Evolutionary conservation across 2,797 vertebrate genomes (phyloP).

Genomic region (Aeoliscus strigatus): DNA sequence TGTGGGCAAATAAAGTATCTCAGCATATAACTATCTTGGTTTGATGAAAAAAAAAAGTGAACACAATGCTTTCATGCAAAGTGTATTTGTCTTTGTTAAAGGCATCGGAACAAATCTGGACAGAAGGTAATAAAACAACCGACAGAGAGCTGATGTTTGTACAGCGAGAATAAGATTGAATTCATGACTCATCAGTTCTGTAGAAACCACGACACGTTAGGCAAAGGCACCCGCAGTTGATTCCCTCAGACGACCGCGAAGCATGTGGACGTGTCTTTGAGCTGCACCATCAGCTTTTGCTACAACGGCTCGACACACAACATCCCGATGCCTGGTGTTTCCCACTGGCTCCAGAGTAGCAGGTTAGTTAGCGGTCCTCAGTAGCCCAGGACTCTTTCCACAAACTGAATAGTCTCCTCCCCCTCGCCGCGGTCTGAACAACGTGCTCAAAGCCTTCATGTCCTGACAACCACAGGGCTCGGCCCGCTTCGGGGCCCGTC

Average conservation of each 20-base stretch:
- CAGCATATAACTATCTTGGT: constrained; percentile 1
- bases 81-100: constrained; percentile 38
- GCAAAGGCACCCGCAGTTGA: no score
- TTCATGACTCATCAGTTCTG: constrained; percentile 14
- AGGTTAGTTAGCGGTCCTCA: constrained; percentile 7
- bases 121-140: constrained; percentile 31
- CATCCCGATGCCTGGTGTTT: background rate
- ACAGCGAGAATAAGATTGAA: constrained; percentile 6
- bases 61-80: constrained; percentile 26
- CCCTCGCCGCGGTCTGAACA: constrained; percentile 11
- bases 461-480: constrained; percentile 31
- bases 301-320: constrained; percentile 9
- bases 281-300: constrained; percentile 6
- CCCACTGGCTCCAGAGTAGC: constrained; percentile 7
- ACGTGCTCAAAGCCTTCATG: constrained; percentile 6
- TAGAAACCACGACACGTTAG: constrained; percentile 3
- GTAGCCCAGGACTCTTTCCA: constrained; percentile 8
- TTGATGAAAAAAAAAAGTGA: constrained; percentile 20
- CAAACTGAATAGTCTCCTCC: constrained; percentile 10
- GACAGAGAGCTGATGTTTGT: constrained; percentile 16
- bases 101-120: constrained; percentile 32
- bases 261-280: constrained; percentile 13
- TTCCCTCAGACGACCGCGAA: constrained; percentile 4
- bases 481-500: constrained; percentile 4
- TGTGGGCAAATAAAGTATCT: constrained; percentile 13